These are phyloP conservation scores for Megastigmus dorsalis DNA, from an alignment of 2,888 invertebrate genomes.

Conservation along the genomic window DNA sequence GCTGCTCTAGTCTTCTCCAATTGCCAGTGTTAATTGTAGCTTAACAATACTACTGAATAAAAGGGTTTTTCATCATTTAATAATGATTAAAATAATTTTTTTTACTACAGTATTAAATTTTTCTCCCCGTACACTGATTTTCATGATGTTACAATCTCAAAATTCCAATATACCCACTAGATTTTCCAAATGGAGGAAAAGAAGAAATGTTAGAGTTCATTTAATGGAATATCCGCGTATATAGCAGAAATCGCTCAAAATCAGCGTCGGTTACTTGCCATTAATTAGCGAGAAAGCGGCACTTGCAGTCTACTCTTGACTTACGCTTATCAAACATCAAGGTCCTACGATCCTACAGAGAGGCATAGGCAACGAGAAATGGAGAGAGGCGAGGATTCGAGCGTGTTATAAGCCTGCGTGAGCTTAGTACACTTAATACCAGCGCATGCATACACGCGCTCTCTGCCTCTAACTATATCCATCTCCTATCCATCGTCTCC, in stretches of 20 bases:
- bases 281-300: conserved; percentile 55
- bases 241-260: conserved; percentile 23
- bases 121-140: too few species aligned
- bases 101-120: too few species aligned
- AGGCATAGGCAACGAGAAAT: background rate
- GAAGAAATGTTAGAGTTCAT: too few species aligned
- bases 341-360: background rate
- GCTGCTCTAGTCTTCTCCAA: too few species aligned
- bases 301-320: background rate
- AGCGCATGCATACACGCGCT: background rate
- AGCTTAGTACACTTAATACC: conserved; percentile 21
- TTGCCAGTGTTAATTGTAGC: too few species aligned
- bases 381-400: background rate
- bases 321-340: conserved; percentile 58
- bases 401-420: conserved; percentile 29
- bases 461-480: background rate
- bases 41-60: too few species aligned
- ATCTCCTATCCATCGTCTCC: background rate
- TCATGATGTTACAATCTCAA: too few species aligned
- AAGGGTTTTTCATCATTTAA: too few species aligned
- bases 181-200: too few species aligned
- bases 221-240: too few species aligned
- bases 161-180: too few species aligned
- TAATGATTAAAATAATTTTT: too few species aligned
- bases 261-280: conserved; percentile 16